Conservation (phyloP, 2,888 invertebrate species). For the Tuberolachnus salignus region DNA sequence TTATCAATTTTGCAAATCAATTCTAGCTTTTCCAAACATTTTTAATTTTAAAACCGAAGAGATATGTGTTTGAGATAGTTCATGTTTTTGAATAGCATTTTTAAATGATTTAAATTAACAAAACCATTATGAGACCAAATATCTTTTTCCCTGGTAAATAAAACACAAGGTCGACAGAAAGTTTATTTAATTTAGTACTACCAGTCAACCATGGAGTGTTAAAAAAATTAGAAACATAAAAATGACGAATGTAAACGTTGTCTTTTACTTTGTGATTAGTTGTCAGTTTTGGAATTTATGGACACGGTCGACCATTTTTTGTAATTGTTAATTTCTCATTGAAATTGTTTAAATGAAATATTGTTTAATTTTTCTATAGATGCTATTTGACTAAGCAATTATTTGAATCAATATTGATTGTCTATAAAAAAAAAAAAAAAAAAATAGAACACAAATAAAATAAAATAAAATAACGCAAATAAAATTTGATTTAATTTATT, state of each 20-base stretch:
- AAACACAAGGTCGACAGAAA: conserved; percentile 31
- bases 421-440: conserved; percentile 9
- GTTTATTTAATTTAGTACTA: conserved; percentile 30
- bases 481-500: conserved; percentile 28
- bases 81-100: conserved; percentile 38
- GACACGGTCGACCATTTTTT: conserved; percentile 25
- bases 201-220: conserved; percentile 26
- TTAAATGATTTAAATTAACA: conserved; percentile 37
- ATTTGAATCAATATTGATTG: conserved; percentile 12
- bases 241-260: conserved; percentile 24
- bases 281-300: conserved; percentile 21
- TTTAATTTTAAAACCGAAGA: conserved; percentile 31
- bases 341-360: conserved; percentile 19
- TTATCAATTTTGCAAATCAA: conserved; percentile 29
- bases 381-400: conserved; percentile 5
- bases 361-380: conserved; percentile 13
- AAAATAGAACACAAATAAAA: no score
- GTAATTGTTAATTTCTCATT: conserved; percentile 23
- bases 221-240: conserved; percentile 25
- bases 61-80: conserved; percentile 31
- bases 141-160: conserved; percentile 26
- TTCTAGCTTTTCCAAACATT: conserved; percentile 31
- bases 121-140: conserved; percentile 27
- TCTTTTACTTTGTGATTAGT: conserved; percentile 12
- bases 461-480: conserved; percentile 11